Conservation (phyloP, 2,888 invertebrate species). For the Agrilus cyanescens region DNA sequence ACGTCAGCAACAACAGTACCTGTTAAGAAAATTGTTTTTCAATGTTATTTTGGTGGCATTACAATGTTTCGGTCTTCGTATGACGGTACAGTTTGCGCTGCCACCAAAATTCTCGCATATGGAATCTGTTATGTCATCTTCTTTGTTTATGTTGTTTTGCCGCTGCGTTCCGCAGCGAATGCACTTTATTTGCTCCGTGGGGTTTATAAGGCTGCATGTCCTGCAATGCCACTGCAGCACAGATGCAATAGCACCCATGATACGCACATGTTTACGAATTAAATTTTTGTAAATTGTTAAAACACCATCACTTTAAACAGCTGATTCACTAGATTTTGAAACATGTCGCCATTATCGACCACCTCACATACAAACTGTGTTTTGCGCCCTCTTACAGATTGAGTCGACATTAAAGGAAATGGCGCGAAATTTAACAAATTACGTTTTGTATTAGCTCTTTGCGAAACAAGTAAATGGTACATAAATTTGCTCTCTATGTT, state of each 20-base stretch:
- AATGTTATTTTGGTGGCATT: slow-evolving; percentile 13
- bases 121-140: slow-evolving; percentile 20
- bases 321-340: slow-evolving; percentile 16
- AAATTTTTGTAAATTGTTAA: slow-evolving; percentile 9
- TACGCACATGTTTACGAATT: slow-evolving; percentile 39
- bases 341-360: slow-evolving; percentile 15
- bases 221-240: slow-evolving; percentile 89
- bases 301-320: slow-evolving; percentile 15
- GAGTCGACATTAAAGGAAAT: too few relatives aligned
- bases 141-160: slow-evolving; percentile 33
- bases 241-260: slow-evolving; percentile 87
- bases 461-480: too few relatives aligned
- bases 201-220: slow-evolving; percentile 79
- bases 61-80: slow-evolving; percentile 22
- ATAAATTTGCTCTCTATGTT: too few relatives aligned
- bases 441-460: too few relatives aligned
- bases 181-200: slow-evolving; percentile 74
- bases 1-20: slow-evolving; percentile 14
- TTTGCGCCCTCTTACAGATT: too few relatives aligned
- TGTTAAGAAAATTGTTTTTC: slow-evolving; percentile 14
- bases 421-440: too few relatives aligned
- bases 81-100: slow-evolving; percentile 31
- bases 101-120: slow-evolving; percentile 20
- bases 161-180: slow-evolving; percentile 67
- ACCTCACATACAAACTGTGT: slow-evolving; percentile 1